Evolutionary conservation across 2,888 invertebrate genomes (phyloP).

Genomic region (Nomada ferruginata): DNA sequence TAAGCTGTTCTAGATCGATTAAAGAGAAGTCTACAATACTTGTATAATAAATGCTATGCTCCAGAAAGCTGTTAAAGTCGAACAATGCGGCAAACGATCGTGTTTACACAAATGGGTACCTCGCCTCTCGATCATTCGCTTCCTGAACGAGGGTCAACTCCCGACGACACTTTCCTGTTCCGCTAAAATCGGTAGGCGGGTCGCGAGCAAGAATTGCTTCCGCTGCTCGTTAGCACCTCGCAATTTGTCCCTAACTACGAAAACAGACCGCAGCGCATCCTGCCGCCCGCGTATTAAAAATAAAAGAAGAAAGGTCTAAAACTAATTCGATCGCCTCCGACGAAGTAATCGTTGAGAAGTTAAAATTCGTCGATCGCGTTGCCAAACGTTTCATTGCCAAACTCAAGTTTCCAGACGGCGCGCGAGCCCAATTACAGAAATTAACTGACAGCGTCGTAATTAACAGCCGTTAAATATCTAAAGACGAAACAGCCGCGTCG

Average conservation of each 20-base stretch:
- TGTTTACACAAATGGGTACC: slow-evolving; percentile 45
- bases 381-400: neutral
- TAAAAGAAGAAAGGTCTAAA: neutral
- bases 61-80: neutral
- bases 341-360: neutral
- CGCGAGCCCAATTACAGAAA: slow-evolving; percentile 29
- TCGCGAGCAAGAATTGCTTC: slow-evolving; percentile 46
- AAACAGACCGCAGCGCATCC: slow-evolving; percentile 29
- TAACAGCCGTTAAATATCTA: slow-evolving; percentile 50
- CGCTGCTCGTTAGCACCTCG: slow-evolving; percentile 60
- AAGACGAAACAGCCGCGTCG: slow-evolving; percentile 31
- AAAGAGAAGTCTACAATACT: too few species aligned
- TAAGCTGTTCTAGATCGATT: too few species aligned
- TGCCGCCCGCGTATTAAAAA: neutral
- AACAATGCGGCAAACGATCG: slow-evolving; percentile 29
- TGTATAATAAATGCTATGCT: too few species aligned
- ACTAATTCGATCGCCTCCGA: too few species aligned
- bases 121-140: slow-evolving; percentile 49
- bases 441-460: slow-evolving; percentile 29
- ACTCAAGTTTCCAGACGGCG: neutral
- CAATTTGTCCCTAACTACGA: slow-evolving; percentile 51
- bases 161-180: slow-evolving; percentile 28
- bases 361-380: neutral
- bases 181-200: slow-evolving; percentile 37
- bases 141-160: slow-evolving; percentile 33